Conservation (phyloP, 2,888 invertebrate genomes). For the Cosmia trapezina region DNA sequence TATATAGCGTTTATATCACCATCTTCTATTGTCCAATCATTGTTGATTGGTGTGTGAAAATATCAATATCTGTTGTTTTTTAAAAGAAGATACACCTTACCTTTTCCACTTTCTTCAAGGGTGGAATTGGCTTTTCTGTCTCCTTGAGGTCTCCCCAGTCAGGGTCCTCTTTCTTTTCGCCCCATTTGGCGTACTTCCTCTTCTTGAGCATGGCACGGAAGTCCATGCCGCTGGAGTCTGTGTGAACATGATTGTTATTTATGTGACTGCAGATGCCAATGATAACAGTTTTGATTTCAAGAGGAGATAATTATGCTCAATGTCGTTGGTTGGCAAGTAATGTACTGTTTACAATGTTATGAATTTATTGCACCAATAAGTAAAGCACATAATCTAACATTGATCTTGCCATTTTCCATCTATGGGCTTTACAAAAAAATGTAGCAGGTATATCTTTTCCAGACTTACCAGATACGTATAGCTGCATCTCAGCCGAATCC, state of each 20-base stretch:
- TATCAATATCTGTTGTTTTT: conserved; percentile 22
- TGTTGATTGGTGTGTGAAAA: conserved; percentile 6
- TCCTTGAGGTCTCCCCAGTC: conserved; percentile 98
- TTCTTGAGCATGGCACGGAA: conserved; percentile 99
- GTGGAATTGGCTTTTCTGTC: conserved; percentile 95
- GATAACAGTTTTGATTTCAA: background rate
- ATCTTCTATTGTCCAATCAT: conserved; percentile 66
- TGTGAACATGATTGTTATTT: conserved; percentile 26
- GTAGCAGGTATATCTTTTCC: background rate
- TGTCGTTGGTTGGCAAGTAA: background rate
- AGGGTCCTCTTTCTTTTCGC: conserved; percentile 96
- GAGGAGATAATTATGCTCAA: background rate
- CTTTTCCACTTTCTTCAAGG: conserved; percentile 98
- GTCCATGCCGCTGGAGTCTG: conserved; percentile 99
- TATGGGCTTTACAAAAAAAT: background rate
- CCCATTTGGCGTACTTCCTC: conserved; percentile 98
- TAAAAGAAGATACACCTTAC: conserved; percentile 89
- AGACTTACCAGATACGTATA: conserved; percentile 97
- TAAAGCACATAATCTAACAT: background rate
- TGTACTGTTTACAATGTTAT: too few relatives aligned
- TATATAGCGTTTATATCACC: conserved; percentile 80
- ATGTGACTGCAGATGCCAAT: background rate
- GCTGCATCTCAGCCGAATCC: conserved; percentile 98
- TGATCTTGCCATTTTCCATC: background rate
- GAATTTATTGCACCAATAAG: background rate